phyloP scores from a whole-genome alignment of 2,797 vertebrate species.

The Hapalemur alaotrensis region DNA sequence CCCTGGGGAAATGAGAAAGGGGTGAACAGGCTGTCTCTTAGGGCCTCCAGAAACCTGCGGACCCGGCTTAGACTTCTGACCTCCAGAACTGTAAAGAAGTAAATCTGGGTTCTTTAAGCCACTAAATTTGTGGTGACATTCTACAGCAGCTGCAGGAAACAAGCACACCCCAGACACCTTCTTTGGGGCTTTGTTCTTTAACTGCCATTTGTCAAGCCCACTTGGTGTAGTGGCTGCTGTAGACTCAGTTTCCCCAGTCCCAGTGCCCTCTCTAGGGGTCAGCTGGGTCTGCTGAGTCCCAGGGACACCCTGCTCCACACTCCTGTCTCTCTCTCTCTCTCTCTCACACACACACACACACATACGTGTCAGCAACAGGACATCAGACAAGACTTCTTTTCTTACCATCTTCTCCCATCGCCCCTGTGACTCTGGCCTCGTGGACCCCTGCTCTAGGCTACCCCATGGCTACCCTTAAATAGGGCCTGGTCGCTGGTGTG shows the following conservation, averaged over 20 bases:
- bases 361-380: background rate
- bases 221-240: background rate
- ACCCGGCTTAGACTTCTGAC: background rate
- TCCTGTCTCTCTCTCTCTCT: too few relatives aligned
- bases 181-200: too few relatives aligned
- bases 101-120: background rate
- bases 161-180: background rate
- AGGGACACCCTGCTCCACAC: background rate
- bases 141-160: too few relatives aligned
- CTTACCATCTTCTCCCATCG: background rate
- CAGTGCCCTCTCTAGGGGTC: too few relatives aligned
- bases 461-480: background rate
- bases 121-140: background rate
- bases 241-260: background rate
- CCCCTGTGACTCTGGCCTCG: background rate
- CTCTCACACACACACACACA: background rate
- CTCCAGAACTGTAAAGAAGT: background rate
- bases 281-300: background rate
- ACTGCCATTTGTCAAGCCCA: background rate
- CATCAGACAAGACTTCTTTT: background rate
- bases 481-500: background rate
- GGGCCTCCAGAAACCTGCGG: background rate
- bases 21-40: accelerated
- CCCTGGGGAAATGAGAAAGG: background rate
- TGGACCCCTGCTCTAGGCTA: background rate